Conservation (phyloP, 2,797 vertebrate genomes). For the Netta rufina region DNA sequence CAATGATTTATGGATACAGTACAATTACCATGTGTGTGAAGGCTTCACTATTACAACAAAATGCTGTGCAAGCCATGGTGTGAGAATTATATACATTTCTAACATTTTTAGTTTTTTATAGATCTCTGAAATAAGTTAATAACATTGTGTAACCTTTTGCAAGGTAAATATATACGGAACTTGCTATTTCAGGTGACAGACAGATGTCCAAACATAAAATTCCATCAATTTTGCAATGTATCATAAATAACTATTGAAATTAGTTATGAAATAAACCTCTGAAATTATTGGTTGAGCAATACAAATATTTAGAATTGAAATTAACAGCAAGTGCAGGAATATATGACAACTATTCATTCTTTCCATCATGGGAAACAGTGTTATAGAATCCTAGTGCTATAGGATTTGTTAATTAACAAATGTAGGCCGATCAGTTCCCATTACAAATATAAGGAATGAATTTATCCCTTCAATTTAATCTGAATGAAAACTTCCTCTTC, state of each 20-base stretch:
- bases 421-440: neutral
- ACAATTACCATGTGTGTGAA: neutral
- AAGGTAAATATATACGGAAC: neutral
- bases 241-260: neutral
- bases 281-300: neutral
- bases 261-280: neutral
- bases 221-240: neutral
- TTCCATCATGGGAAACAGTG: neutral
- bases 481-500: neutral
- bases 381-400: neutral
- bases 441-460: neutral
- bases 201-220: neutral
- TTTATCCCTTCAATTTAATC: neutral
- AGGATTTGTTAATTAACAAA: neutral
- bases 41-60: neutral
- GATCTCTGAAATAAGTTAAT: neutral
- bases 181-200: neutral
- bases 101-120: neutral
- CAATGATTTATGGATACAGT: neutral
- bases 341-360: neutral
- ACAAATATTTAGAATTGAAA: neutral
- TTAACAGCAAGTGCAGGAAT: neutral
- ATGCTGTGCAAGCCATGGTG: neutral
- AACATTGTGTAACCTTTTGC: neutral
- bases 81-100: neutral